A percentile compares a stretch with the other conserved stretches of the same genome.
phyloP scores from a whole-genome alignment of 92 coral and sea anemone genomes.

The Paramuricea clavata region DNA sequence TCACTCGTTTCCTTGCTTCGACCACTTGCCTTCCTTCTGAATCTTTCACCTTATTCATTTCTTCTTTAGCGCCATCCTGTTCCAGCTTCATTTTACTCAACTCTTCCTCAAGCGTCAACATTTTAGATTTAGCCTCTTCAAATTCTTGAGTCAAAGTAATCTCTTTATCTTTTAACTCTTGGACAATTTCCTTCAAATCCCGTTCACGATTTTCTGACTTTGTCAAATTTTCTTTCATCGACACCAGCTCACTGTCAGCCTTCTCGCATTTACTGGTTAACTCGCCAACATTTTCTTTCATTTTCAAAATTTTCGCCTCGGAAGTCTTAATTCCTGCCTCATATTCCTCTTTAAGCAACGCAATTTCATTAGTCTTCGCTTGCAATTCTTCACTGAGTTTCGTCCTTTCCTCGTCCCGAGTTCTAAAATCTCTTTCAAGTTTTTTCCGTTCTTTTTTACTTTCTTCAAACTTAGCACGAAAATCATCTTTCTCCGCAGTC shows the following conservation, averaged over 20 bases:
- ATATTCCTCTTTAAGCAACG: constrained; percentile 62
- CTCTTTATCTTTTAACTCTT: constrained; percentile 66
- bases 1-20: constrained; percentile 49
- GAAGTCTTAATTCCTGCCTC: constrained; percentile 66
- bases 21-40: background rate
- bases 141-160: constrained; percentile 61
- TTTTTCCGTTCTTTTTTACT: constrained; percentile 43
- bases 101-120: background rate
- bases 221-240: background rate
- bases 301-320: constrained; percentile 54
- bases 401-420: constrained; percentile 19
- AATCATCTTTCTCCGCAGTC: background rate
- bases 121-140: background rate
- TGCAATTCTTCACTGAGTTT: constrained; percentile 58
- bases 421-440: constrained; percentile 12
- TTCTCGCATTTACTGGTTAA: background rate
- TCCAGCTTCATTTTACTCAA: background rate
- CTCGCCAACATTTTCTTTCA: background rate
- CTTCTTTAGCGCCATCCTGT: constrained; percentile 40
- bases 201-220: constrained; percentile 4
- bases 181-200: constrained; percentile 23
- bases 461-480: constrained; percentile 51
- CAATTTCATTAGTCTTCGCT: constrained; percentile 62
- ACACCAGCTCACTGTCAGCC: background rate
- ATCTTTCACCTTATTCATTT: background rate